phyloP scores from a whole-genome alignment of 2,113 vertebrate species.

The Lethenteron reissneri region DNA sequence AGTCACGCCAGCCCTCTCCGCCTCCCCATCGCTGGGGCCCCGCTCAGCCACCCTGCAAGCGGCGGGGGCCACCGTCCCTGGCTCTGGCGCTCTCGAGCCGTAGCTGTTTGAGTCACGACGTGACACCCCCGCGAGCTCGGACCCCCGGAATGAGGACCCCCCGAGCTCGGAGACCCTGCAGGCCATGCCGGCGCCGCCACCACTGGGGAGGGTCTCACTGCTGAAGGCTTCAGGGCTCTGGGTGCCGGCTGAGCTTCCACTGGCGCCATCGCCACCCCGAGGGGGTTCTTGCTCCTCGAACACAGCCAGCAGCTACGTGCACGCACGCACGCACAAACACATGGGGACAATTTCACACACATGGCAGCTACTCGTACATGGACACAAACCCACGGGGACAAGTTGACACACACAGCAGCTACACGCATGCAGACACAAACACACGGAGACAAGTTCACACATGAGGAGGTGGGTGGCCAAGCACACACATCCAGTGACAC shows the following conservation, averaged over 20 bases:
- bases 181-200: no score
- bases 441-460: not conserved
- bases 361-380: not conserved
- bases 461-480: not conserved
- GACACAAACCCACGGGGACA: not conserved
- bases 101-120: not conserved
- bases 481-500: not conserved
- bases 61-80: not conserved
- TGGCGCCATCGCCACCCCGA: not conserved
- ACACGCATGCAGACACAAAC: no score
- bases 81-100: not conserved
- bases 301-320: not conserved
- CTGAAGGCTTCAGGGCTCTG: not conserved
- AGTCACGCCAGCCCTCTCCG: constrained; percentile 1
- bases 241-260: not conserved
- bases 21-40: not conserved
- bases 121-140: not conserved
- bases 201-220: not conserved
- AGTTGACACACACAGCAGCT: not conserved
- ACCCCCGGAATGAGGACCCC: not conserved
- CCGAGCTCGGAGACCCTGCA: no score
- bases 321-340: not conserved
- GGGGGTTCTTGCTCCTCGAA: constrained; percentile 2
- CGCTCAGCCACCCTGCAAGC: no score
- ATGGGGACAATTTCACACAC: not conserved